Evolutionary conservation across 2,797 vertebrate species (phyloP).

Genomic region (Orestias chungarensis): DNA sequence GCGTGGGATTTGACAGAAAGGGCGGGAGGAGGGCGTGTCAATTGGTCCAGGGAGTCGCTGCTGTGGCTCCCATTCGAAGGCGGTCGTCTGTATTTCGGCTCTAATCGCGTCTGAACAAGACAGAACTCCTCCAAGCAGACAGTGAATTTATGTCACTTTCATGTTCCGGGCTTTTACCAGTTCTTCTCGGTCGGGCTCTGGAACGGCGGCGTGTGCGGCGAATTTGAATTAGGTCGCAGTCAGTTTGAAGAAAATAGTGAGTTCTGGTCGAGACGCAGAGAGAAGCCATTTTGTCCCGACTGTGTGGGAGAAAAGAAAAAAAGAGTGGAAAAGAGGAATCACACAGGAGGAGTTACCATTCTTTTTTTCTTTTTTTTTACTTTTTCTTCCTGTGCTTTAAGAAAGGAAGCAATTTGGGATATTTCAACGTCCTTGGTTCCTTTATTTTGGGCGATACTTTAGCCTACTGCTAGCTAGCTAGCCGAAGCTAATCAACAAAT

Average conservation of each 20-base stretch:
- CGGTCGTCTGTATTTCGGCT: constrained; percentile 80
- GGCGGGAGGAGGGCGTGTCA: constrained; percentile 1
- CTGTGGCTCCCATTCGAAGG: constrained; percentile 83
- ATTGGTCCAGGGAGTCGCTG: constrained; percentile 78
- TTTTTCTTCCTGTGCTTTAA: constrained; percentile 61
- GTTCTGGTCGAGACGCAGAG: constrained; percentile 65
- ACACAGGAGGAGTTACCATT: constrained; percentile 52
- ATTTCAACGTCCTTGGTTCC: constrained; percentile 37
- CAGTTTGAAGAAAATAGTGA: constrained; percentile 84
- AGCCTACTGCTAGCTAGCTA: constrained; percentile 67
- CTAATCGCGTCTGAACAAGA: constrained; percentile 55
- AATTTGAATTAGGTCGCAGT: constrained; percentile 81
- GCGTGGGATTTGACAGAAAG: background rate
- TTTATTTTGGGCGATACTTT: constrained; percentile 58
- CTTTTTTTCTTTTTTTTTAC: constrained; percentile 63
- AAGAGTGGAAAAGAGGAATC: constrained; percentile 79
- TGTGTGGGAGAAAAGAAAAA: constrained; percentile 80
- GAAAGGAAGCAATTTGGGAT: constrained; percentile 40
- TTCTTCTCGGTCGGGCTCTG: constrained; percentile 61
- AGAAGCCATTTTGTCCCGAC: constrained; percentile 89
- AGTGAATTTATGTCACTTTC: constrained; percentile 33
- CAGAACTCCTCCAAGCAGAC: constrained; percentile 38
- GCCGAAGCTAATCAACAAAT: constrained; percentile 75
- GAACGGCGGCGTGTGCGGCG: constrained; percentile 78
- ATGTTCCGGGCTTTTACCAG: constrained; percentile 22